Evolutionary conservation across 2,888 invertebrate genomes (phyloP), one percentile per base, ranked within the genome.

Genomic region (Agrochola circellaris): DNA sequence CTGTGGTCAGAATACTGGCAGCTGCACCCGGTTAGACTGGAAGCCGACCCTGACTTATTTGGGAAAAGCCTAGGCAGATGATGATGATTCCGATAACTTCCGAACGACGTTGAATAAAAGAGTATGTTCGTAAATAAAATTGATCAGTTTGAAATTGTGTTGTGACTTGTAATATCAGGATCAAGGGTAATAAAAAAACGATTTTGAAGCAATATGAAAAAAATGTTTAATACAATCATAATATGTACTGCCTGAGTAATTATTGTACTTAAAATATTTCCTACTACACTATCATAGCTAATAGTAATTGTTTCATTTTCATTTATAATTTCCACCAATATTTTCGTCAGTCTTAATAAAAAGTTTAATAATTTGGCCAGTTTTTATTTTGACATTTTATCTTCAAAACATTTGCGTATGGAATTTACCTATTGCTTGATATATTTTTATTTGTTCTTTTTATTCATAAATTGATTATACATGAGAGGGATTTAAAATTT

Each of bases 201-300:
- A 83, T 54, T 74, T 89, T 88, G 92, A 96, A 96, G 96, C 96
- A 94, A 94, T 95, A 95, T 94, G 93, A 93, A 93, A 93, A 92
- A 90, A 93, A 92, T 92, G 93, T 94, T 93, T 91, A 93, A 91
- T 92, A 92, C 93, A 89, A 89, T 90, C 87, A 89, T 89, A 88
- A 91, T 54, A 94, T 93, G 92, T 95, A 95, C 93, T 95, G 94
- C 94, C 92, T 93, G 93, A 95, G 93, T 95, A 94, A 92, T 90
- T 95, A 95, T 95, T 95, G 95, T 95, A 96, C 95, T 95, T 94
- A 95, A 89, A 89, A 90, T 93, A 93, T 85, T 86, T 79, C 90
- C 91, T 93, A 91, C 70, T 82, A 82, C 68, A 88, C 88, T 90
- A 89, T 86, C 89, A 90, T 83, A 89, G 76, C 75, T 86, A 84